Evolutionary conservation across 2,888 invertebrate species (phyloP).

Genomic region (Pachycephus smyrnensis): DNA sequence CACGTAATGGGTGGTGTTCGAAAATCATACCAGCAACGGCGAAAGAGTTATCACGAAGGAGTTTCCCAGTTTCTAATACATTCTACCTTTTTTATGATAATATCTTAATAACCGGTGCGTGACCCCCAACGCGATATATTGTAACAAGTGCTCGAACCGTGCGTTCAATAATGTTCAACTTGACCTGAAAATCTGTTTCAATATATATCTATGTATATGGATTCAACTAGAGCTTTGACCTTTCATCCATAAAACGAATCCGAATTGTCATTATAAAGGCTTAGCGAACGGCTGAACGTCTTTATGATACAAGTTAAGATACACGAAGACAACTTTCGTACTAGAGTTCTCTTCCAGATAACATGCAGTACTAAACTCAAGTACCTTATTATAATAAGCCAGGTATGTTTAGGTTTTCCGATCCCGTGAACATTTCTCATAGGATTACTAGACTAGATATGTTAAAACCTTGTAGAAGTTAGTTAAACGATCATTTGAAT

Average conservation of each 20-base stretch:
- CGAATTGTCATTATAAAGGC: no score
- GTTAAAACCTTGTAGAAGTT: background rate
- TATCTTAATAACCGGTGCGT: background rate
- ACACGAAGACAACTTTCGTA: background rate
- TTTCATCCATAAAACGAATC: no score
- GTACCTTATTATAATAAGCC: background rate
- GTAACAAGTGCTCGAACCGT: background rate
- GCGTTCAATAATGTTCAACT: conserved; percentile 27
- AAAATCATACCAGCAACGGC: background rate
- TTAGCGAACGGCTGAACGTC: background rate
- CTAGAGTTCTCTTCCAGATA: background rate
- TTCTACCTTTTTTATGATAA: background rate
- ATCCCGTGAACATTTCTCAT: background rate
- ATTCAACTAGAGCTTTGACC: background rate
- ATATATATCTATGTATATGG: conserved; percentile 24
- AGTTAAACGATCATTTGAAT: background rate
- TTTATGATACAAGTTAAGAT: background rate
- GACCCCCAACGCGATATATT: background rate
- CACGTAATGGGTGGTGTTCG: background rate
- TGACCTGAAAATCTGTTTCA: conserved; percentile 30
- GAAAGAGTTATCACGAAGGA: background rate
- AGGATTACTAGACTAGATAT: background rate
- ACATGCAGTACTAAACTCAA: background rate
- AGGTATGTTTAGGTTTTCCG: background rate
- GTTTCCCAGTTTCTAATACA: background rate